phyloP scores from a whole-genome alignment of 1,140 invertebrate species.

The Cydia splendana region DNA sequence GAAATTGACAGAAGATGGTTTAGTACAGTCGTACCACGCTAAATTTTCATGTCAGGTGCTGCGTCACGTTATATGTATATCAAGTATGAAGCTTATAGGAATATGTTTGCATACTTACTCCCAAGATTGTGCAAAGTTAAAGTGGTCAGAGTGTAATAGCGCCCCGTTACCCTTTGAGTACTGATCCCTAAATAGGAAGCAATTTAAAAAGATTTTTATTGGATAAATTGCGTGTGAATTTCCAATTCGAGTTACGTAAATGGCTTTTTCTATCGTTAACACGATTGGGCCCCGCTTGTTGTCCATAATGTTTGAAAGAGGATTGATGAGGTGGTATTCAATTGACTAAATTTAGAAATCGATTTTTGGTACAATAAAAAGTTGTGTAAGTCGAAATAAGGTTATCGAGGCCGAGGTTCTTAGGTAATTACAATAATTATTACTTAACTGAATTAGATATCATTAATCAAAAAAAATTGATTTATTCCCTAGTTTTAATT shows the following conservation, averaged over 20 bases:
- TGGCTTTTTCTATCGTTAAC: conserved; percentile 8
- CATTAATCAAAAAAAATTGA: no score
- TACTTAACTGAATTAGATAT: no score
- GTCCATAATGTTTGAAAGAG: conserved; percentile 4
- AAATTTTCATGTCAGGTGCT: no score
- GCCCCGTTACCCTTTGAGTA: no score
- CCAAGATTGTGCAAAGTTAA: no score
- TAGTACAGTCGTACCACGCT: no score
- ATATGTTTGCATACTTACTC: no score
- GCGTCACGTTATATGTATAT: no score
- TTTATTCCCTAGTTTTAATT: no score
- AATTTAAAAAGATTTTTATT: background rate
- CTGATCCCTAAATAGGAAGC: background rate
- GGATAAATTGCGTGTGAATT: conserved; percentile 27
- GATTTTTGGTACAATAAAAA: background rate
- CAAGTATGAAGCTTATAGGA: no score
- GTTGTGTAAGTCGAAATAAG: background rate
- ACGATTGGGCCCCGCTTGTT: background rate
- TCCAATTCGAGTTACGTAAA: conserved; percentile 21
- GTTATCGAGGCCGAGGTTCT: background rate
- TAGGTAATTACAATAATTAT: background rate
- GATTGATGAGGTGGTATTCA: conserved; percentile 8
- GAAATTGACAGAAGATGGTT: no score
- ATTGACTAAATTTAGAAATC: conserved; percentile 7
- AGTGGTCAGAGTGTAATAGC: no score